Base-by-base conservation (phyloP, 2,888 invertebrate genomes). In the Chaitophorus viminalis region DNA sequence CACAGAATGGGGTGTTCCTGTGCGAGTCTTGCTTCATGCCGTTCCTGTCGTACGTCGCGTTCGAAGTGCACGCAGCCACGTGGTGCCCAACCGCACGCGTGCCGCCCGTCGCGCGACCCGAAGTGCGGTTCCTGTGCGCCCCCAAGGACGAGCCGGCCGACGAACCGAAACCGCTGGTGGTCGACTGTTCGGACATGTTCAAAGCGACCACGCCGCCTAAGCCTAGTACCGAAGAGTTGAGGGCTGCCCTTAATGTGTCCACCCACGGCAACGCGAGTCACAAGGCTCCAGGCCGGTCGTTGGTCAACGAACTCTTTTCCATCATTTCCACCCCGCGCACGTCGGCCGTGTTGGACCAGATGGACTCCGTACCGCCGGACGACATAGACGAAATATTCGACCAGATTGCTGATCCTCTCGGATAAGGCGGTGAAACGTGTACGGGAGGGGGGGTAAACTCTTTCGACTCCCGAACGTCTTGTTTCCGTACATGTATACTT, bases 181-280 rank as follows among this genome's bases (percentile, higher is more conserved):
- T 86, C 33, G 78, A 86, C 33, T 86, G 86, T 29, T 36, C 86
- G 21, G 14, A n/a, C 14, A 77, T 84, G 18, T 84, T 76, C 68
- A 21, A 70, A 11, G n/a, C n/a, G n/a, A 2, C 25, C 31, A 5
- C 33, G 33, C 25, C 78, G 33, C 2, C 31, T 60, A 36, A 25
- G 11, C 54, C 3, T n/a, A n/a, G 31, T 5, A 5, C 25, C 8
- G 8, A 9, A 3, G 25, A 31, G 17, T 17, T 0, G 25, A 6
- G 18, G n/a, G 29, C 21, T 36, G 82, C 1, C 18, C 68, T 2
- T 5, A 18, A 11, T 39, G 1, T 8, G 39, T 3, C 33, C 4
- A 3, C 18, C 33, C 31, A 14, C 14, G 25, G 1, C 31, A 3
- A 31, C 74, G 39, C 18, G 74, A 0, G n/a, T n/a, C n/a, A n/a